A percentile compares a stretch with the other conserved stretches of the same genome.
Conservation (phyloP, 2,797 vertebrate genomes). For the Leucoraja ocellata region DNA sequence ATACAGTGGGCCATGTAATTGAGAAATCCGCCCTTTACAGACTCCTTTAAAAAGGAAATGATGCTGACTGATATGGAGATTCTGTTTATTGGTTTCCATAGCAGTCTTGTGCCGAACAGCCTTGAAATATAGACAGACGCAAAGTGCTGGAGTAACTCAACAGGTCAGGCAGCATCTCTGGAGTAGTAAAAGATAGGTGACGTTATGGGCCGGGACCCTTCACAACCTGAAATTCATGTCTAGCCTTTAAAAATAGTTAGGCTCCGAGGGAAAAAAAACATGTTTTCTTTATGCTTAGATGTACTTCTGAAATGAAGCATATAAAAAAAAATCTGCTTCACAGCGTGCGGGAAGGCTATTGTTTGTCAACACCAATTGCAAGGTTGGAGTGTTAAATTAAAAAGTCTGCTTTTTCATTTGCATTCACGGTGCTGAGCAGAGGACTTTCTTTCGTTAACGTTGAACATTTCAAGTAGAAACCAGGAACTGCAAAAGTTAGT, state of each 20-base stretch:
- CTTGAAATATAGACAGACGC: too few relatives aligned
- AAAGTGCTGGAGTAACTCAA: too few relatives aligned
- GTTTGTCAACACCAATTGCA: not conserved
- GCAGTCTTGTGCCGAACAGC: not conserved
- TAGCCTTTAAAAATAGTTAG: constrained; percentile 11
- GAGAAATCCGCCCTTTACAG: not conserved
- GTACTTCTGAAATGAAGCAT: not conserved
- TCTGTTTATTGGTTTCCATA: constrained; percentile 32
- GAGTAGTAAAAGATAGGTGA: too few relatives aligned
- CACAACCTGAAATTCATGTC: too few relatives aligned
- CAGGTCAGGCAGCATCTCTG: too few relatives aligned
- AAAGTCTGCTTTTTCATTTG: not conserved
- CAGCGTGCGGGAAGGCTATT: not conserved
- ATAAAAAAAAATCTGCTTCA: not conserved
- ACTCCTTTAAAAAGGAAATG: constrained; percentile 18
- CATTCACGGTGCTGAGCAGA: not conserved
- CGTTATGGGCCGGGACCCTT: too few relatives aligned
- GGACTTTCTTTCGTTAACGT: not conserved
- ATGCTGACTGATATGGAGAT: not conserved
- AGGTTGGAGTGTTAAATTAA: not conserved
- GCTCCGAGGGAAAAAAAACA: not conserved
- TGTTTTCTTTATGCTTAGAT: not conserved
- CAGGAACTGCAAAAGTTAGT: too few relatives aligned
- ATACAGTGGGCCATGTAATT: not conserved
- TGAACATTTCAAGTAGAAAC: not conserved